Conservation (phyloP, 2,888 invertebrate species). For the Thumatha senex region DNA sequence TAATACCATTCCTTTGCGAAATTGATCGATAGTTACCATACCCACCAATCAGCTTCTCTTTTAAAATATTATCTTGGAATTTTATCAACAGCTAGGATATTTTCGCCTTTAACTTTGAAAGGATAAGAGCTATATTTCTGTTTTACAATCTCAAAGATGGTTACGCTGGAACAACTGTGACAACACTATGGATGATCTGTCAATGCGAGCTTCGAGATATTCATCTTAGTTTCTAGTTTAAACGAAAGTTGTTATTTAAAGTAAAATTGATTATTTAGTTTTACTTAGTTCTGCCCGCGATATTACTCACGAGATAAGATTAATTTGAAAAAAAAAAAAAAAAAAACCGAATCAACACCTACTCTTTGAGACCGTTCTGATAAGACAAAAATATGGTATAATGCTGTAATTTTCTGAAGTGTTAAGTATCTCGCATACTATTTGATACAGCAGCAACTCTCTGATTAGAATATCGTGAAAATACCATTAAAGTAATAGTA, state of each 20-base stretch:
- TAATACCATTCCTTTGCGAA: slow-evolving; percentile 48
- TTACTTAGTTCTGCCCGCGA: not conserved
- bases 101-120: slow-evolving; percentile 24
- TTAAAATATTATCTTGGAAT: slow-evolving; percentile 52
- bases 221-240: slow-evolving; percentile 36
- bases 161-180: slow-evolving; percentile 44
- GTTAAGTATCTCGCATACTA: too few relatives aligned
- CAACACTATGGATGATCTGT: slow-evolving; percentile 63
- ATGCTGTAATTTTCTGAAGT: too few relatives aligned
- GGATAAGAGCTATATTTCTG: slow-evolving; percentile 22
- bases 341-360: too few relatives aligned
- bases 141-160: slow-evolving; percentile 22
- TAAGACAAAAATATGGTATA: too few relatives aligned
- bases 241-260: slow-evolving; percentile 3
- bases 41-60: slow-evolving; percentile 52
- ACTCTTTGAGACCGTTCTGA: too few relatives aligned
- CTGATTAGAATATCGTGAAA: too few relatives aligned
- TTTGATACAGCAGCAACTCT: too few relatives aligned
- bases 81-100: slow-evolving; percentile 24
- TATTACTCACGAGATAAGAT: not conserved
- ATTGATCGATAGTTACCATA: slow-evolving; percentile 63
- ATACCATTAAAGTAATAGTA: too few relatives aligned
- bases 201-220: slow-evolving; percentile 41
- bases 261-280: slow-evolving; percentile 22
- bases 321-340: not conserved